Base-by-base conservation (phyloP, 2,113 vertebrate species). In the Nymphicus hollandicus region DNA sequence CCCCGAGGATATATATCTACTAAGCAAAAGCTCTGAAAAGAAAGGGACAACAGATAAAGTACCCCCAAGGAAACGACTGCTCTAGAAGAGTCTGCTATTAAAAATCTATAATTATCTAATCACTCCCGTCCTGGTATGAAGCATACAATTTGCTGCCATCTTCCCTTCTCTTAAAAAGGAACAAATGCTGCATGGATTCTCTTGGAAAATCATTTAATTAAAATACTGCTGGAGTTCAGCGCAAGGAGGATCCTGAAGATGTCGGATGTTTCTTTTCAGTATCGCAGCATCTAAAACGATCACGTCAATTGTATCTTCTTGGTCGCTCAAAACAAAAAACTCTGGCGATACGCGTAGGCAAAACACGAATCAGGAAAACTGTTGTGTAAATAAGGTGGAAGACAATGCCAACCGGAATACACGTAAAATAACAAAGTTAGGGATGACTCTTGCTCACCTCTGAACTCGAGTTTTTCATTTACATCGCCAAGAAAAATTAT, bases 101-200 rank as follows among this genome's bases (percentile, higher is more conserved):
- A 66, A 86, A 91, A 86, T 91, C 25, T 5, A 5, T 87, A 64
- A 92, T 91, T 89, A 80, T 58, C 66, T 91, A 82, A 85, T 95
- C 28, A 1, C 60, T 96, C 87, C 70, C 84, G 84, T 77, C 87
- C 87, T 80, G n/a, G 28, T 49, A 55, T 12, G 39, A 88, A 87
- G 49, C 35, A 49, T 17, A 41, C 60, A 71, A 76, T 87, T 91
- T 91, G 47, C 87, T 85, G 78, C 47, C 74, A 89, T 91, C 89
- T 86, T 91, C 65, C 33, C 10, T 69, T 41, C n/a, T 77, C 49
- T 82, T 88, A 37, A 77, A 93, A 88, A 49, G 20, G 78, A 95
- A 50, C 41, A 89, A 94, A 68, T 61, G 53, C 47, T 80, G 33
- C 81, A 63, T 65, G 49, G n/a, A 41, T 91, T 93, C 49, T 50